These are phyloP conservation scores for Beris morrisii DNA, from an alignment of 2,888 invertebrate genomes.

Conservation along the genomic window DNA sequence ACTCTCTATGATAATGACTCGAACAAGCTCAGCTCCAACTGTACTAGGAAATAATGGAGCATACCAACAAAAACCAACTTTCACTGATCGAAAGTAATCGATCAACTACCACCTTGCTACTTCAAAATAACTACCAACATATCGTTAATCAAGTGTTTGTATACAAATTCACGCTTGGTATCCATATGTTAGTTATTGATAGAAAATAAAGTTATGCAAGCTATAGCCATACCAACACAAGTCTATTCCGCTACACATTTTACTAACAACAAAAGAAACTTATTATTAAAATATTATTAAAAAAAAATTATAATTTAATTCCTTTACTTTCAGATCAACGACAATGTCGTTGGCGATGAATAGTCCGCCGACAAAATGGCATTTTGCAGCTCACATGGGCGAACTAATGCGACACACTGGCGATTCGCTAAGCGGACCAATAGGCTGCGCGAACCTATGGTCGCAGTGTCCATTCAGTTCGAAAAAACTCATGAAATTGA, in stretches of 20 bases:
- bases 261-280: no score
- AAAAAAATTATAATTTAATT: background rate
- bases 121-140: no score
- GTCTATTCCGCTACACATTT: background rate
- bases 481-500: constrained; percentile 55
- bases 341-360: constrained; percentile 56
- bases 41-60: no score
- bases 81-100: no score
- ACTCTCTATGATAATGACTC: no score
- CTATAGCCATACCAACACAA: no score
- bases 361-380: constrained; percentile 55
- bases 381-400: constrained; percentile 57
- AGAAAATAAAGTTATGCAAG: no score
- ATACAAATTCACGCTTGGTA: no score
- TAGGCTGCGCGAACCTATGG: constrained; percentile 56
- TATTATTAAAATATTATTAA: background rate
- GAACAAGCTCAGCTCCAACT: no score
- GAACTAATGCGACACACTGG: constrained; percentile 54
- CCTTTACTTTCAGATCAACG: constrained; percentile 49
- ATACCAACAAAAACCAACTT: no score
- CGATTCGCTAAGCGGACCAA: constrained; percentile 52
- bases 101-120: no score
- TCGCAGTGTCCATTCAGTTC: constrained; percentile 56
- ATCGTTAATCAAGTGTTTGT: no score
- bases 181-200: background rate